These are phyloP conservation scores for Tiliqua scincoides DNA, from an alignment of 2,113 vertebrate species.

Conservation along the genomic window DNA sequence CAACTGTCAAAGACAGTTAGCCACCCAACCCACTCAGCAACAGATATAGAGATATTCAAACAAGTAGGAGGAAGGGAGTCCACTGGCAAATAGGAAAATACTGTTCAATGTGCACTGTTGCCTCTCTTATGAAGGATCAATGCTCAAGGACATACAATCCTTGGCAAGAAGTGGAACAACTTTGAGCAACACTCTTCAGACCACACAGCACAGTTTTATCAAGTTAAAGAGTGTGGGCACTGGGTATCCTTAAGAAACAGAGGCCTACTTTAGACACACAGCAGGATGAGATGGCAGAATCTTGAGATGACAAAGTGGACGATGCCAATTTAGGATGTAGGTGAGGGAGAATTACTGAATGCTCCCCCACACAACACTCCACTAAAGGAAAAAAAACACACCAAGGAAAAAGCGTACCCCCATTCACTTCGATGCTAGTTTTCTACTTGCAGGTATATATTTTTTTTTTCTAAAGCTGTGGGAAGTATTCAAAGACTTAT, in stretches of 20 bases:
- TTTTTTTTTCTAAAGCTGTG: neutral
- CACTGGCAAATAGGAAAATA: conserved; percentile 1
- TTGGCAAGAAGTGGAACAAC: neutral
- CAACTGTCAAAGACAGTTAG: neutral
- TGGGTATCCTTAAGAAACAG: neutral
- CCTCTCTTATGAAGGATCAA: neutral
- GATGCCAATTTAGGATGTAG: neutral
- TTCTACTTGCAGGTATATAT: neutral
- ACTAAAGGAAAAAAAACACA: neutral
- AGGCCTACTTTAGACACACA: neutral
- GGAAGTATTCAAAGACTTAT: neutral
- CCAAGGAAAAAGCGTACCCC: neutral
- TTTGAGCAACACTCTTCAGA: neutral
- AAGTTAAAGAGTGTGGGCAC: neutral
- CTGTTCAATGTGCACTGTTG: neutral
- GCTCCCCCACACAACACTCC: neutral
- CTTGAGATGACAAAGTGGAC: neutral
- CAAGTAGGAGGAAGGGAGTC: conserved; percentile 15
- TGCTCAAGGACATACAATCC: neutral
- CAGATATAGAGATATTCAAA: conserved; percentile 39
- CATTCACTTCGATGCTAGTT: neutral
- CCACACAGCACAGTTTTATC: accelerated
- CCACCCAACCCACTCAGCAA: conserved; percentile 34
- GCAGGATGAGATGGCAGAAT: neutral
- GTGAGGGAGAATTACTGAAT: neutral